Base-by-base conservation (phyloP, 2,888 invertebrate species). In the Cantharis rustica region DNA sequence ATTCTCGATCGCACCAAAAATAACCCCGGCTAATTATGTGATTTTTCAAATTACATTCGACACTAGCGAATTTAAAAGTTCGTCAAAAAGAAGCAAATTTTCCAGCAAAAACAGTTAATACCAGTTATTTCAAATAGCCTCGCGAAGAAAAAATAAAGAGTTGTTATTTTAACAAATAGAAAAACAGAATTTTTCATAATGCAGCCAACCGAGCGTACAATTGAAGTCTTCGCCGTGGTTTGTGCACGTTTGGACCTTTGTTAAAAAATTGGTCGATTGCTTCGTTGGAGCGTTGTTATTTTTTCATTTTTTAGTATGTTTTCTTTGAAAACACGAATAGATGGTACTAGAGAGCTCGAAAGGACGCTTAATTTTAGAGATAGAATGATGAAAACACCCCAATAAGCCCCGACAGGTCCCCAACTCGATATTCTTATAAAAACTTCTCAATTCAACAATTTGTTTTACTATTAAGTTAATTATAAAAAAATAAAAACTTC, bases 241-340 rank as follows among this genome's bases (percentile, higher is more conserved):
- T 66, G 15, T 10, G 10, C 26, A 4, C 16, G 61, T 61, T 72
- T 69, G 63, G 9, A 15, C 16, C 10, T 72, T 26, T 20, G 64
- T 17, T 74, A 15, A 68, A 66, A 15, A 23, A 15, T 61, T 72
- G 77, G 77, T n/a, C 75, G 7, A 71, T 75, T 71, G 72, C 72
- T 68, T 72, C 75, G 77, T 72, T 78, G 78, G 78, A 77, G 78
- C 79, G 83, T 84, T 87, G 86, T 87, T 87, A 86, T 87, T 87
- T 86, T 87, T 87, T 83, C 86, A 87, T 87, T 87, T 87, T 87
- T 87, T 86, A 85, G 85, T 82, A 82, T 86, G 86, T 86, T 86
- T 86, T 86, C 85, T 86, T 85, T 85, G 84, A 85, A 87, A 87
- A 86, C 86, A 86, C 84, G 82, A 82, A 83, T 83, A 83, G 84